Conservation (phyloP, 2,797 vertebrate species). For the Limosa lapponica region DNA sequence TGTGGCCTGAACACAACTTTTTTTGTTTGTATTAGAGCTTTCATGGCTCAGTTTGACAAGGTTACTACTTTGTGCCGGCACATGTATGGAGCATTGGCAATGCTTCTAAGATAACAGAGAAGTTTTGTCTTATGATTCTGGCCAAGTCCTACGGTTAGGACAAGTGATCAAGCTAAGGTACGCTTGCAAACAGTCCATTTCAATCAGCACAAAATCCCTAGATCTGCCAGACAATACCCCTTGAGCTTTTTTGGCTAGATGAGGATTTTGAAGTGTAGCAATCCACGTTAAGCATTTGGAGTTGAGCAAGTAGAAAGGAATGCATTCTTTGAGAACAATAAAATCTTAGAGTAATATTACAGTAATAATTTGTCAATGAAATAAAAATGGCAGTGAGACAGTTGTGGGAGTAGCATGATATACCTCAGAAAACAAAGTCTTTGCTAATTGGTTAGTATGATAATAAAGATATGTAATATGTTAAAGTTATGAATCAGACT, state of each 20-base stretch:
- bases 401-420: background rate
- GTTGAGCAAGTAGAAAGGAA: background rate
- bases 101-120: background rate
- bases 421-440: background rate
- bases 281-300: background rate
- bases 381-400: background rate
- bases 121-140: background rate
- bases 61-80: background rate
- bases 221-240: background rate
- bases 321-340: background rate
- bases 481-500: background rate
- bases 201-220: background rate
- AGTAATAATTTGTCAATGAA: background rate
- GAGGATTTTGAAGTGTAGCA: background rate
- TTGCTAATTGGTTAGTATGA: background rate
- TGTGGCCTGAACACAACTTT: accelerated
- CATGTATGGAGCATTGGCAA: background rate
- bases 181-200: background rate
- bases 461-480: background rate
- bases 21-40: background rate
- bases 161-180: background rate
- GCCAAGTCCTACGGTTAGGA: background rate
- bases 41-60: background rate
- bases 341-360: background rate
- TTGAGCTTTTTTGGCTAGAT: background rate